These are phyloP conservation scores for Heterodera carotae DNA, from an alignment of 1,140 invertebrate species.

Conservation along the genomic window DNA sequence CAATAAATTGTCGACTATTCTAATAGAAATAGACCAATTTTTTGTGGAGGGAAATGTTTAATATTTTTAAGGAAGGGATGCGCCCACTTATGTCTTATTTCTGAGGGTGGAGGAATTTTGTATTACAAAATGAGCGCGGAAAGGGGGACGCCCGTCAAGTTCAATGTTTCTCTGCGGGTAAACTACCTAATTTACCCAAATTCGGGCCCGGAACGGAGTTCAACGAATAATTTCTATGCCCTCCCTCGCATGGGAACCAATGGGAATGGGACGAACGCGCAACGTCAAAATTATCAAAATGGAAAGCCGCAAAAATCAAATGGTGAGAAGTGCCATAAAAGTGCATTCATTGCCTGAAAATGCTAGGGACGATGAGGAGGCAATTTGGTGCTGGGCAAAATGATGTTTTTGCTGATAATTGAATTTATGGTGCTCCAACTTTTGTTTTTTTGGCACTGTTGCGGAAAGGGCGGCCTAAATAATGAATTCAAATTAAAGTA, in stretches of 20 bases:
- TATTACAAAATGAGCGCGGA: too few relatives aligned
- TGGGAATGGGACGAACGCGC: too few relatives aligned
- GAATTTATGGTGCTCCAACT: not conserved
- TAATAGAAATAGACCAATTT: not conserved
- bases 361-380: not conserved
- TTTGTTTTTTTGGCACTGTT: not conserved
- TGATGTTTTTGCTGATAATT: not conserved
- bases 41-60: too few relatives aligned
- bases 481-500: not conserved
- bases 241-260: too few relatives aligned
- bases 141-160: too few relatives aligned
- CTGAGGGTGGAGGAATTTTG: too few relatives aligned
- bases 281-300: not conserved
- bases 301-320: not conserved
- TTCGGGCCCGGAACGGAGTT: too few relatives aligned
- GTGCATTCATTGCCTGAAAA: not conserved
- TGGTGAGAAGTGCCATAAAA: not conserved
- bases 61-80: too few relatives aligned
- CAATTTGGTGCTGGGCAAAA: not conserved
- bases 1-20: not conserved
- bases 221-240: too few relatives aligned
- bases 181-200: too few relatives aligned
- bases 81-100: too few relatives aligned
- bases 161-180: too few relatives aligned
- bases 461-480: not conserved